These are phyloP conservation scores for Gymnosoma rotundatum DNA, from an alignment of 2,888 invertebrate species.

Conservation along the genomic window DNA sequence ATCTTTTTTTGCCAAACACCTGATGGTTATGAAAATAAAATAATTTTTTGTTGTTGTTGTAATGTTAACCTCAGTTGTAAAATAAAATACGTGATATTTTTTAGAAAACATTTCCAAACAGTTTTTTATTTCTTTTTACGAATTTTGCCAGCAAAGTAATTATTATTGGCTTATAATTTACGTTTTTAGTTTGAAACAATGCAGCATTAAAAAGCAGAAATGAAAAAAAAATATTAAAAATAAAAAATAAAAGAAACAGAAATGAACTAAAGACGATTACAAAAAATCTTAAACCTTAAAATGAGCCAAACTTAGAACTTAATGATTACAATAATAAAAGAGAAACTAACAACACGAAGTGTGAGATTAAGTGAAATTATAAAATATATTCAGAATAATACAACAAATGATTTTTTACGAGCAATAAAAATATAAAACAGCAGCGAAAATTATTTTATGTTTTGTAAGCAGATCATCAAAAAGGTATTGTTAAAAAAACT, in stretches of 20 bases:
- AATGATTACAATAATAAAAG: background rate
- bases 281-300: slow-evolving; percentile 27
- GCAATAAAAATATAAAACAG: background rate
- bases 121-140: slow-evolving; percentile 45
- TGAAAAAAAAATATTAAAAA: slow-evolving; percentile 3
- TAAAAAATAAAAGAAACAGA: too few relatives aligned
- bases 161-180: slow-evolving; percentile 59
- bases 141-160: slow-evolving; percentile 46
- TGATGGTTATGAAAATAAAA: slow-evolving; percentile 20
- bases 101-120: slow-evolving; percentile 16
- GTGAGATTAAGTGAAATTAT: slow-evolving; percentile 31
- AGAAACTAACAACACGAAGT: slow-evolving; percentile 35
- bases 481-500: too few relatives aligned
- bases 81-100: slow-evolving; percentile 61
- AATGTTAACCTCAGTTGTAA: slow-evolving; percentile 52
- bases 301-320: slow-evolving; percentile 45
- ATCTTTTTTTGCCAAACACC: slow-evolving; percentile 31
- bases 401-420: background rate
- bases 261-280: slow-evolving; percentile 11
- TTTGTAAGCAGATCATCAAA: slow-evolving; percentile 17
- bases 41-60: slow-evolving; percentile 38
- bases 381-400: background rate
- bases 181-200: slow-evolving; percentile 58
- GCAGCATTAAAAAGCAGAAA: slow-evolving; percentile 21
- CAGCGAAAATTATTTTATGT: slow-evolving; percentile 35